These are phyloP conservation scores for Lithosia quadra DNA, from an alignment of 2,888 invertebrate species.

Conservation along the genomic window DNA sequence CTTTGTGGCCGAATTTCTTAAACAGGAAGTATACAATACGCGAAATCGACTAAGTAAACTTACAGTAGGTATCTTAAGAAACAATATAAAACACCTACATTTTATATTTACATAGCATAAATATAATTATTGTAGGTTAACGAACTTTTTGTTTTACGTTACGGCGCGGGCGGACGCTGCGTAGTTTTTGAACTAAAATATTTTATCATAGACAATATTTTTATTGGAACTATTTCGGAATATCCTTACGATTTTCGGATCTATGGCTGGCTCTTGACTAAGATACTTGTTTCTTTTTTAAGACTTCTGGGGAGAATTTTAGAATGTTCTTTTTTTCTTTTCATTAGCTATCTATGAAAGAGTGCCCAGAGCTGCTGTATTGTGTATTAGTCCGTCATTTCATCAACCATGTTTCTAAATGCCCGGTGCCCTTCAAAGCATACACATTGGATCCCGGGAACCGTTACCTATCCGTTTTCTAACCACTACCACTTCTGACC, in stretches of 20 bases:
- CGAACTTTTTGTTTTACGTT: conserved; percentile 35
- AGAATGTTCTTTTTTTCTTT: no score
- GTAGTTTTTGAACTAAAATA: conserved; percentile 16
- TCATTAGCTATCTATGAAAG: no score
- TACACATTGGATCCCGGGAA: no score
- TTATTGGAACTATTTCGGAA: conserved; percentile 31
- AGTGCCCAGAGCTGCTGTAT: no score
- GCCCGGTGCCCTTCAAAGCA: no score
- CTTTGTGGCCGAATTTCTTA: conserved; percentile 9
- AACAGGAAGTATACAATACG: conserved; percentile 4
- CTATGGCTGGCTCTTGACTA: neutral
- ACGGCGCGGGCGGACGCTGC: conserved; percentile 18
- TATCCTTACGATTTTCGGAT: conserved; percentile 34
- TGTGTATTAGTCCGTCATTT: no score
- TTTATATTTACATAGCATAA: conserved; percentile 38
- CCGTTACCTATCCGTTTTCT: no score
- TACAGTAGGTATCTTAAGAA: conserved; percentile 31
- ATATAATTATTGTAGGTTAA: conserved; percentile 36
- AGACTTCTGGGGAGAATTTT: neutral
- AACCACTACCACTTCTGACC: no score
- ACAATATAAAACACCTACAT: conserved; percentile 22
- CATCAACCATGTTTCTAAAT: no score
- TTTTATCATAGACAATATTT: conserved; percentile 37
- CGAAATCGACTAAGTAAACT: conserved; percentile 34
- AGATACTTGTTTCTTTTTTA: neutral